Evolutionary conservation across 2,797 vertebrate genomes (phyloP).

Genomic region (Echiichthys vipera): DNA sequence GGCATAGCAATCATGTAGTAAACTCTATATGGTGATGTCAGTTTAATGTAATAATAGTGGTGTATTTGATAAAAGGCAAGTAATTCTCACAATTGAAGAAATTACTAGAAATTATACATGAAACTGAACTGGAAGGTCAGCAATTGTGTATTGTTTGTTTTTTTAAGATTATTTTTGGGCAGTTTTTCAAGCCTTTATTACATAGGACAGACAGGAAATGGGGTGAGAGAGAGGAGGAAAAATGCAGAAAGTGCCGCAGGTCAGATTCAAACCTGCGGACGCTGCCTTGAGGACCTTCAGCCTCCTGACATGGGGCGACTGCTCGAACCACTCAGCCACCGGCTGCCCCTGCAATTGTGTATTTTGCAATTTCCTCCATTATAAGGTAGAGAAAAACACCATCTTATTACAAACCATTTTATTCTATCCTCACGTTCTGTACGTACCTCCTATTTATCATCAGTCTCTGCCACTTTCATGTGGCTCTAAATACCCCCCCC

Average conservation of each 20-base stretch:
- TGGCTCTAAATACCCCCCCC: constrained; percentile 32
- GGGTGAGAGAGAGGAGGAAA: too few species aligned
- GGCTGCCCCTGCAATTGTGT: too few species aligned
- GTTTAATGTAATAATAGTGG: not conserved
- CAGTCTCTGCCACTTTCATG: constrained; percentile 10
- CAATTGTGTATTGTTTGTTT: too few species aligned
- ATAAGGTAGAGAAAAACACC: not conserved
- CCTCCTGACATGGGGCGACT: too few species aligned
- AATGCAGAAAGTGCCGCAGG: too few species aligned
- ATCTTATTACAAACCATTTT: not conserved
- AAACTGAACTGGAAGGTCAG: not conserved
- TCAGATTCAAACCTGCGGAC: too few species aligned
- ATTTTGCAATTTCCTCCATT: not conserved
- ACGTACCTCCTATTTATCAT: not conserved
- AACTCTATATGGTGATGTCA: not conserved
- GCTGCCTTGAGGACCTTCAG: too few species aligned
- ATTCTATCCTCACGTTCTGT: not conserved
- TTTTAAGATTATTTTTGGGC: too few species aligned
- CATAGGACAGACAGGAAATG: too few species aligned
- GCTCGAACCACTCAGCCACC: too few species aligned
- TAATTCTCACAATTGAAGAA: not conserved
- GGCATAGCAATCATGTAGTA: not conserved
- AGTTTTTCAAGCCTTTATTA: too few species aligned
- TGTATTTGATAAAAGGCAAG: not conserved
- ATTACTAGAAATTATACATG: not conserved